Evolutionary conservation across 2,113 vertebrate species (phyloP), one percentile per base, ranked within the genome.

Genomic region (Nymphicus hollandicus): DNA sequence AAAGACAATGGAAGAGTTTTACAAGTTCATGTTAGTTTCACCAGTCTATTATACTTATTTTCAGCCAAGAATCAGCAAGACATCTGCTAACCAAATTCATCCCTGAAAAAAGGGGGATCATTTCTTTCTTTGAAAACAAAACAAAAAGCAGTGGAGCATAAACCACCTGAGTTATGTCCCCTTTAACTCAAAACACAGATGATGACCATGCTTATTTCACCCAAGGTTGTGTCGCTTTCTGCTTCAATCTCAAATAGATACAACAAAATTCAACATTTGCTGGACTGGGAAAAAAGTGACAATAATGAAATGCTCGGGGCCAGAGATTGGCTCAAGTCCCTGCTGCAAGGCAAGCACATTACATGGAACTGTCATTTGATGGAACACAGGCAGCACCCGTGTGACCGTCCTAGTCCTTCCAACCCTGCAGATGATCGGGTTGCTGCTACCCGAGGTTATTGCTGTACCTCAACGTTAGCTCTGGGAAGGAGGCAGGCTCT

Each of bases 11-110:
- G 35, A 70, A 60, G n/a, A 87, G 9, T 71, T 93, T 61, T 69
- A 79, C 39, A 81, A 91, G 80, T 49, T 94, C 33, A 20, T 39
- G 61, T 82, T 90, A 88, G 72, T 43, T 96, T 93, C 88, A 64
- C 65, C 33, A 86, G 64, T 25, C 70, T 76, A 37, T 37, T 64
- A 60, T n/a, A 6, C 39, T 74, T 52, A 9, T 41, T 78, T 77
- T 64, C 52, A 65, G 88, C 52, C 64, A 94, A 91, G 39, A 76
- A 86, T 37, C 86, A 79, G 53, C 52, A 86, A 49, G 52, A 71
- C 5, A 31, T 60, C 50, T 79, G 60, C 50, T 78, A 81, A 92
- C 29, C 44, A 65, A 56, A 68, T 47, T 81, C 25, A 39, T 53
- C n/a, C 53, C 41, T 49, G 41, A 58, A 58, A 65, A 50, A 71